phyloP scores from a whole-genome alignment of 2,797 vertebrate genomes.

The Peromyscus attwateri region DNA sequence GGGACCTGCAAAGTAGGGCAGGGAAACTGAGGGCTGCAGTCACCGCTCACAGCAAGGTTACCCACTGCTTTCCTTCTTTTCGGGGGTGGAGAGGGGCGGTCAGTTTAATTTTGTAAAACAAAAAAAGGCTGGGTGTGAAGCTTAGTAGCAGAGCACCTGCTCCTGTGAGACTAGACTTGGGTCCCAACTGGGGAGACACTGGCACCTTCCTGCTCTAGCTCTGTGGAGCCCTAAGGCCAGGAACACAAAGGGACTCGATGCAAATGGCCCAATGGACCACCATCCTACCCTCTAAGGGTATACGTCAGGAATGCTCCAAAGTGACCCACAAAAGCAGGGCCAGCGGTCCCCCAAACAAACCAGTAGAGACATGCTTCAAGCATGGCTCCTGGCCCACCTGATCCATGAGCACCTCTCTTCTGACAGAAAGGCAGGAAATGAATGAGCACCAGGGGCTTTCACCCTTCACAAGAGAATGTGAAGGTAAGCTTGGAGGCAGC shows the following conservation, averaged over 20 bases:
- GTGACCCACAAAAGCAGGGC: neutral
- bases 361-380: neutral
- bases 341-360: neutral
- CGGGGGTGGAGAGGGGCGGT: no score
- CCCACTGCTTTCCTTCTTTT: neutral
- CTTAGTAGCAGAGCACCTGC: neutral
- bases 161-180: neutral
- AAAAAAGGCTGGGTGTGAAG: neutral
- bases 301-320: neutral
- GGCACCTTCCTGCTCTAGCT: neutral
- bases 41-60: neutral
- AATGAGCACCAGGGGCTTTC: neutral
- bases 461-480: neutral
- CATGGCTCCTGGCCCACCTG: neutral
- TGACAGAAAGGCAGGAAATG: neutral
- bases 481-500: neutral
- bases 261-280: neutral
- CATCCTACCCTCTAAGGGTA: accelerated
- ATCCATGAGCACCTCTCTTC: neutral
- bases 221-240: neutral
- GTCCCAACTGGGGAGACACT: neutral
- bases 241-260: neutral
- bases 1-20: neutral
- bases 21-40: neutral
- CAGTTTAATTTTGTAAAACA: neutral